phyloP scores from a whole-genome alignment of 2,797 vertebrate species.

The Cyclopterus lumpus region DNA sequence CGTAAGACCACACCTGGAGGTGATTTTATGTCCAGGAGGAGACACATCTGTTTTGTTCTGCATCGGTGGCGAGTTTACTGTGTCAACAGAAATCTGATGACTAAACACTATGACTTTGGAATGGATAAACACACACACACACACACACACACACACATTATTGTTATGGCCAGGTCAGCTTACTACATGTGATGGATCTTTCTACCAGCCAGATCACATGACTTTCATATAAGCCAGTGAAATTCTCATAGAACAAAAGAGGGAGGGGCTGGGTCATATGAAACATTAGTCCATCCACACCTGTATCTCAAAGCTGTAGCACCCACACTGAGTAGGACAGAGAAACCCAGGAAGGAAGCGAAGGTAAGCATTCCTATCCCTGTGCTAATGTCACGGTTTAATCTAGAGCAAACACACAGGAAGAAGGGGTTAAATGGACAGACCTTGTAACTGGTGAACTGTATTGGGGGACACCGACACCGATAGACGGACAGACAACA shows the following conservation, averaged over 20 bases:
- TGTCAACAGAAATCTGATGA: conserved; percentile 80
- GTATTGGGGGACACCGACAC: background rate
- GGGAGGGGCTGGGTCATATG: conserved; percentile 59
- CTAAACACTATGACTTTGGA: conserved; percentile 62
- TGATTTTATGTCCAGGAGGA: conserved; percentile 3
- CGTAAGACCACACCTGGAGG: conserved; percentile 14
- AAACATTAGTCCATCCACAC: conserved; percentile 53
- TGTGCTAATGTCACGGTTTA: background rate
- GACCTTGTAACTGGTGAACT: background rate
- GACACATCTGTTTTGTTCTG: conserved; percentile 50
- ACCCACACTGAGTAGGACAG: conserved; percentile 20
- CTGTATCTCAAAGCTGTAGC: conserved; percentile 57
- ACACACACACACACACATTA: conserved; percentile 23
- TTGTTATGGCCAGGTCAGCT: conserved; percentile 65
- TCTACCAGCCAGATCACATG: conserved; percentile 72
- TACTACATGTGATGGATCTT: conserved; percentile 64
- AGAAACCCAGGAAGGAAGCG: conserved; percentile 19
- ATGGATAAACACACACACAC: conserved; percentile 34
- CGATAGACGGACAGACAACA: background rate
- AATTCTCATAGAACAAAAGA: conserved; percentile 59
- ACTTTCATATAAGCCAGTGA: conserved; percentile 60
- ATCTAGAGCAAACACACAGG: background rate
- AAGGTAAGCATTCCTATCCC: conserved; percentile 30
- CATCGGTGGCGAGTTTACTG: conserved; percentile 63
- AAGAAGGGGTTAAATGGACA: background rate